Evolutionary conservation across 2,888 invertebrate species (phyloP).

Genomic region (Calameuta pallipes): DNA sequence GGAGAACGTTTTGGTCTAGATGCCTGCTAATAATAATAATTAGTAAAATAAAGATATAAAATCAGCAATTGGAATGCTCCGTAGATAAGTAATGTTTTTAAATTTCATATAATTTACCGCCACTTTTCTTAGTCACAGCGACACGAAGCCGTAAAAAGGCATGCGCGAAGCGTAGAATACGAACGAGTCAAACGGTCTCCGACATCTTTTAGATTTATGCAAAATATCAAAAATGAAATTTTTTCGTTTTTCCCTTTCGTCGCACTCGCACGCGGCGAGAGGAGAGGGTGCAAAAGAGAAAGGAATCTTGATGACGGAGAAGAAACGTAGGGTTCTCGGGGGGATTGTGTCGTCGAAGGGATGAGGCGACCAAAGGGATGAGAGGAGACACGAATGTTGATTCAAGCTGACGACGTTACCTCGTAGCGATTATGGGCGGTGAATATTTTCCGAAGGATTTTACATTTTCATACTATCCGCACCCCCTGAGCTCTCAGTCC

Average conservation of each 20-base stretch:
- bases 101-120: background rate
- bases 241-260: slow-evolving; percentile 25
- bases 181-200: background rate
- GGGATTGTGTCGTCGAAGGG: slow-evolving; percentile 12
- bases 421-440: slow-evolving; percentile 40
- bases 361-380: background rate
- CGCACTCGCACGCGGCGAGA: background rate
- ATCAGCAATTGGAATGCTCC: background rate
- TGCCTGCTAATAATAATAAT: background rate
- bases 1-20: background rate
- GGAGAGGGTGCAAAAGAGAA: background rate
- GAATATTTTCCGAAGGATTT: slow-evolving; percentile 43
- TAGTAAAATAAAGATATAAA: background rate
- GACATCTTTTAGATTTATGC: slow-evolving; percentile 24
- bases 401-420: slow-evolving; percentile 39
- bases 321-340: slow-evolving; percentile 15
- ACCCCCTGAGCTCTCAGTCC: slow-evolving; percentile 12
- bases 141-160: background rate
- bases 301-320: slow-evolving; percentile 4
- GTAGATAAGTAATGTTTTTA: too few species aligned
- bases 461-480: slow-evolving; percentile 29
- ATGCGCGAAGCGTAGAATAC: background rate
- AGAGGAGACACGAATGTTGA: slow-evolving; percentile 37
- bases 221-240: slow-evolving; percentile 48
- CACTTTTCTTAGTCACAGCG: background rate